Conservation (phyloP, 1,140 invertebrate genomes). For the Drosophila tani region DNA sequence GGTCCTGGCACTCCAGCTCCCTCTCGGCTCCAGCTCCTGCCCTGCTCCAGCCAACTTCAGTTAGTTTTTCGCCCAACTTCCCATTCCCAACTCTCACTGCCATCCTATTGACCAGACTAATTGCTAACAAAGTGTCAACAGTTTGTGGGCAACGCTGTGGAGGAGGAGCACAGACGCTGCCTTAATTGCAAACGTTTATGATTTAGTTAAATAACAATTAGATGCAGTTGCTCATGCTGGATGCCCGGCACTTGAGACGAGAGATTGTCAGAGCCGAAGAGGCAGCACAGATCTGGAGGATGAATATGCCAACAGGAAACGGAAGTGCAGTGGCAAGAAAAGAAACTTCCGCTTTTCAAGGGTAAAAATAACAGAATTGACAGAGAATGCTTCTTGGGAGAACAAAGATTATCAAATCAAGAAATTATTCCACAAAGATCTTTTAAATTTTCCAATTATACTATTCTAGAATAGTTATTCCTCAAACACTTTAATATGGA, state of each 20-base stretch:
- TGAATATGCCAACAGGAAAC: too few relatives aligned
- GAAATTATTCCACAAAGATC: too few relatives aligned
- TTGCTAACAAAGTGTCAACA: slow-evolving; percentile 82
- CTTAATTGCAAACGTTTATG: slow-evolving; percentile 71
- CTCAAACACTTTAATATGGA: too few relatives aligned
- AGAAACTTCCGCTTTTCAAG: too few relatives aligned
- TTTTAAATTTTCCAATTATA: too few relatives aligned
- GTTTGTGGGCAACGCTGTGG: slow-evolving; percentile 50
- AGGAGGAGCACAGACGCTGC: slow-evolving; percentile 11
- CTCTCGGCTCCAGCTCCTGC: slow-evolving; percentile 11
- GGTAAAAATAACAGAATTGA: too few relatives aligned
- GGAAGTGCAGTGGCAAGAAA: too few relatives aligned
- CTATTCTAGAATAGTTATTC: too few relatives aligned
- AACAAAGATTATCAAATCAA: too few relatives aligned
- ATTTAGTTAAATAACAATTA: slow-evolving; percentile 80
- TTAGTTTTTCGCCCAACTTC: slow-evolving; percentile 5
- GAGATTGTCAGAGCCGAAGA: background rate
- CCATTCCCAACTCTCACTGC: background rate
- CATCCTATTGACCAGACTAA: slow-evolving; percentile 69
- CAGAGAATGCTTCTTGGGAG: too few relatives aligned
- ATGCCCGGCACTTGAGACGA: slow-evolving; percentile 5
- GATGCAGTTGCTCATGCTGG: slow-evolving; percentile 57
- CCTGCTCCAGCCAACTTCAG: slow-evolving; percentile 17
- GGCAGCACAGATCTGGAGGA: background rate
- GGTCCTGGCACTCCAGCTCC: slow-evolving; percentile 51